Base-by-base conservation (phyloP, 1,140 invertebrate genomes). In the Brachionus koreanus region DNA sequence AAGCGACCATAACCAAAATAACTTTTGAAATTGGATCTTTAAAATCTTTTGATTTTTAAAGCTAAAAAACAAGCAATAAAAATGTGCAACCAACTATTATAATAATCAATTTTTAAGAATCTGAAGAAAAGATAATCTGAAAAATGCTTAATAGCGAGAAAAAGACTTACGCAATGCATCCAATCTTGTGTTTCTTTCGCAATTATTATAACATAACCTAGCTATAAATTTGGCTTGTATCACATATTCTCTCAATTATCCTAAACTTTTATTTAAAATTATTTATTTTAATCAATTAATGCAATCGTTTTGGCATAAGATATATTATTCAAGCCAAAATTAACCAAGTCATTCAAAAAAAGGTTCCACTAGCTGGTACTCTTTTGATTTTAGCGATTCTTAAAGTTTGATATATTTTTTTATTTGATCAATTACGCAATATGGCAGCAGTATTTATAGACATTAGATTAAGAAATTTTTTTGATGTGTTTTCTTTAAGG, bases 271-370 rank as follows among this genome's bases (percentile, higher is more conserved):
- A 57, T 16, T 57, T 57, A 16, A 57, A 19, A 57, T 57, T 57
- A 65, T 65, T 33, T 33, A 65, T 33, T 33, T 65, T 10, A 65
- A 33, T 65, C 63, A 65, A 65, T 65, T 65, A 65, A 65, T 25
- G 33, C 33, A 37, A 3, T 65, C 63, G 33, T 37, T 65, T 65
- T 65, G 9, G 25, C 63, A 65, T 65, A 65, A 65, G 63, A 65
- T 65, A 35, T 65, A 65, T 65, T 65, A 35, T 65, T 65, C 6
- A 25, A 65, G 33, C 63, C 25, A 37, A 65, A 29, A 25, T 65
- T 33, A 35, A n/a, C 63, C 63, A 65, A 65, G 63, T 33, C 63
- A 33, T 65, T 65, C 25, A 65, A 65, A 65, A 33, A 65, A 63
- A 3, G 16, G 43, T 49, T 49, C 43, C 13, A 49, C 13, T 49